Base-by-base conservation (phyloP, 2,888 invertebrate genomes). In the Andrena flavipes region DNA sequence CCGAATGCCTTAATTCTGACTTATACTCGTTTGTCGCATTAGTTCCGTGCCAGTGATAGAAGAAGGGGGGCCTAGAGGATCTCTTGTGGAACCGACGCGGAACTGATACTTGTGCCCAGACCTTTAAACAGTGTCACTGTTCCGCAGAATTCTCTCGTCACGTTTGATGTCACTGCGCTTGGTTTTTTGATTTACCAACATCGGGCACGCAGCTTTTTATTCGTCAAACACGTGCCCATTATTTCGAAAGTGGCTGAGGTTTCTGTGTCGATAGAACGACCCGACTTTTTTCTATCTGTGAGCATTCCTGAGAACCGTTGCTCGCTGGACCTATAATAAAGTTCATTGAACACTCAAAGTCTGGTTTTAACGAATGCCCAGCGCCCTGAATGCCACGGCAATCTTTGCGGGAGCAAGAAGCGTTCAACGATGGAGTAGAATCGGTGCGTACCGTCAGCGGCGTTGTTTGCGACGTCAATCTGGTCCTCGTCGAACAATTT, bases 241-340 rank as follows among this genome's bases (percentile, higher is more conserved):
- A 65, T 85, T 81, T 83, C 79, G 77, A 87, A 85, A 87, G 77
- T 29, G 62, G 26, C 51, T 42, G 8, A 35, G 74, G 49, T 65
- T 65, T 80, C 76, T 60, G 68, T 69, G 26, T 5, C 51, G 60
- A 67, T 74, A 54, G 60, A 68, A 20, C 49, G 23, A 65, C 62
- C 54, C 54, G 16, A 74, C 60, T 80, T 84, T 86, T 82, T 82
- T 54, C 72, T 26, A 56, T 75, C 67, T 35, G 23, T 63, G 49
- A 63, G 69, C 74, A 60, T 60, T 74, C 51, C 42, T 70, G 42
- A 30, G 48, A 59, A 26, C 7, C 30, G 26, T 33, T 5, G 48
- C 35, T 33, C 29, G 48, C 42, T 23, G 33, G 35, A 72, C 63
- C 64, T 49, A 5, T 48, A 29, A 35, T 30, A 35, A 82, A 85